Evolutionary conservation across 2,888 invertebrate genomes (phyloP), one percentile per base, ranked within the genome.

Genomic region (Neocrepidodera transversa): DNA sequence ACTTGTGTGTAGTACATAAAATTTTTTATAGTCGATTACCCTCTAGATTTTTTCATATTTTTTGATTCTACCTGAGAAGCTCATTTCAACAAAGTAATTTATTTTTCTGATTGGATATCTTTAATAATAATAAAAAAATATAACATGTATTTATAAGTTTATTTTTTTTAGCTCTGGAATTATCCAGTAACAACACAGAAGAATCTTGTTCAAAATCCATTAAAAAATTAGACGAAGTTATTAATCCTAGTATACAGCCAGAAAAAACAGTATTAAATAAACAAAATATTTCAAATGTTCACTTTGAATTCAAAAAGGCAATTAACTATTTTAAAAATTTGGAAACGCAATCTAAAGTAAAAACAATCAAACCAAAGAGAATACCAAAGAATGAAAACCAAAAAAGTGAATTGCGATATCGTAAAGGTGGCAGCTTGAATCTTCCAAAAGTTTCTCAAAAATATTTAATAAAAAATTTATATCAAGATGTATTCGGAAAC

Each of bases 251-350:
- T 42, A 36, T 5, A 17, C 23, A 20, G 16, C 40, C 14, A 32
- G 45, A 49, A 28, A 35, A 42, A 30, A 8, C 6, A 18, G 8
- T 51, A 16, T 11, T 35, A 26, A n/a, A 47, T 54, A 43, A 40
- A 17, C 3, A 54, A 30, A 32, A 17, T 1, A 36, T 5, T n/a
- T 42, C 5, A 7, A 14, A 36, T n/a, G 14, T 18, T 45, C 23
- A 47, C 47, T 32, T 65, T 2, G 70, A 68, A 14, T 71, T 71
- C 51, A 71, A 66, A 51, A 53, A 53, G 17, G 70, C 71, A 8
- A 63, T 70, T 2, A 64, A 58, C 10, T 73, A 66, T 56, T 73
- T 73, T 50, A 69, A 65, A 48, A 71, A 70, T 42, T 51, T 72
- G 38, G 71, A 72, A 63, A 63, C 64, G 16, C 63, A 54, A 56